Conservation (phyloP, 2,888 invertebrate species). For the Lottia gigantea region DNA sequence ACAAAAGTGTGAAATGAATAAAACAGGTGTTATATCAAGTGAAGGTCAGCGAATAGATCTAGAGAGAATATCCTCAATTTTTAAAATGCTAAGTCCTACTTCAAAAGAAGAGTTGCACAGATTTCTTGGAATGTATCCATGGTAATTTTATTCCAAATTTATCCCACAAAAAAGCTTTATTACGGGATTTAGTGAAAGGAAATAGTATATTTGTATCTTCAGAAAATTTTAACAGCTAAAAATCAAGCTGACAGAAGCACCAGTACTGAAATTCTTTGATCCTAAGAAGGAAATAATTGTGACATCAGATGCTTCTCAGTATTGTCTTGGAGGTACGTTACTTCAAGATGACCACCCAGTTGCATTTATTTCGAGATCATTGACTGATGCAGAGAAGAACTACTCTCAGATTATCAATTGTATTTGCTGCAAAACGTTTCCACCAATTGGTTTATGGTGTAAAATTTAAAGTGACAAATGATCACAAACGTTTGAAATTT, state of each 20-base stretch:
- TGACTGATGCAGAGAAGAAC: conserved; percentile 2
- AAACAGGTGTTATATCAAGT: background rate
- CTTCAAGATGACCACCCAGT: background rate
- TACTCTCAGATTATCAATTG: conserved; percentile 8
- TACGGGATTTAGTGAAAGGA: background rate
- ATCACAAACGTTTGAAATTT: conserved; percentile 13
- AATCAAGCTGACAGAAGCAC: background rate
- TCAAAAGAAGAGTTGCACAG: conserved; percentile 1
- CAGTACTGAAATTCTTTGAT: conserved; percentile 7
- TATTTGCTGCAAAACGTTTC: conserved; percentile 12
- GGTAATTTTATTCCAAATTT: conserved; percentile 7
- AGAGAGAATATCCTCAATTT: background rate
- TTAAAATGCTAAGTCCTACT: background rate
- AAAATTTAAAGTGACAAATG: conserved; percentile 11
- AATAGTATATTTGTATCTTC: background rate
- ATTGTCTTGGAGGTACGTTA: background rate
- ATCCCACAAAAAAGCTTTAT: background rate
- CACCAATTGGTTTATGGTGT: conserved; percentile 11
- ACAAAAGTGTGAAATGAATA: background rate
- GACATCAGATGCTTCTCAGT: background rate
- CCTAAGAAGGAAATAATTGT: background rate
- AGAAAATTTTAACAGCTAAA: background rate
- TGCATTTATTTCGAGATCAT: background rate
- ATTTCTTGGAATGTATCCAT: conserved; percentile 5
- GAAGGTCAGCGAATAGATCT: background rate